Evolutionary conservation across 1,140 invertebrate genomes (phyloP).

Genomic region (Hyles euphorbiae): DNA sequence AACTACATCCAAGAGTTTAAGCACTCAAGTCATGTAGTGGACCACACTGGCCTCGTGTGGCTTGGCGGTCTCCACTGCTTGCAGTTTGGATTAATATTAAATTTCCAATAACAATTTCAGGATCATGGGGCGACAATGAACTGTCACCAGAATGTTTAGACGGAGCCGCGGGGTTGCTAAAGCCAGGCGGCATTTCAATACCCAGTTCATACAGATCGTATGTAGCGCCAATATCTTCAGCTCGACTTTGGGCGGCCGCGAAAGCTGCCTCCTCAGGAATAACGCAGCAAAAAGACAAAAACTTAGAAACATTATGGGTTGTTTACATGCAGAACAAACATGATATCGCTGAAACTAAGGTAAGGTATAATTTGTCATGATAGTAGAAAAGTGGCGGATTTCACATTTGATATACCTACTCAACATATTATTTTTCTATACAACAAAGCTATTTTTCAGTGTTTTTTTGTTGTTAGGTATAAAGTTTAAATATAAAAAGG

Average conservation of each 20-base stretch:
- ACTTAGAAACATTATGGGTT: slow-evolving; percentile 94
- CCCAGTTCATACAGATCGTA: slow-evolving; percentile 94
- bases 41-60: too few relatives aligned
- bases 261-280: slow-evolving; percentile 37
- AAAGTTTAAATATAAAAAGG: too few relatives aligned
- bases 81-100: too few relatives aligned
- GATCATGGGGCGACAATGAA: slow-evolving; percentile 99
- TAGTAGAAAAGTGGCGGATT: not conserved
- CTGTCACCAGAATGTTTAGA: slow-evolving; percentile 98
- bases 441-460: not conserved
- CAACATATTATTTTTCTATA: not conserved
- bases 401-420: too few relatives aligned
- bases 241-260: slow-evolving; percentile 71
- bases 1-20: too few relatives aligned
- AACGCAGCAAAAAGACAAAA: slow-evolving; percentile 52
- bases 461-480: too few relatives aligned
- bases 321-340: slow-evolving; percentile 94
- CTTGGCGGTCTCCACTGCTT: too few relatives aligned
- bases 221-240: slow-evolving; percentile 85
- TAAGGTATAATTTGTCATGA: slow-evolving; percentile 18
- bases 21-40: too few relatives aligned
- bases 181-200: slow-evolving; percentile 94
- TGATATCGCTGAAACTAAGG: slow-evolving; percentile 86
- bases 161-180: slow-evolving; percentile 92
- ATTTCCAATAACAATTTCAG: slow-evolving; percentile 46